phyloP scores from a whole-genome alignment of 2,797 vertebrate genomes.

The Lates japonicus region DNA sequence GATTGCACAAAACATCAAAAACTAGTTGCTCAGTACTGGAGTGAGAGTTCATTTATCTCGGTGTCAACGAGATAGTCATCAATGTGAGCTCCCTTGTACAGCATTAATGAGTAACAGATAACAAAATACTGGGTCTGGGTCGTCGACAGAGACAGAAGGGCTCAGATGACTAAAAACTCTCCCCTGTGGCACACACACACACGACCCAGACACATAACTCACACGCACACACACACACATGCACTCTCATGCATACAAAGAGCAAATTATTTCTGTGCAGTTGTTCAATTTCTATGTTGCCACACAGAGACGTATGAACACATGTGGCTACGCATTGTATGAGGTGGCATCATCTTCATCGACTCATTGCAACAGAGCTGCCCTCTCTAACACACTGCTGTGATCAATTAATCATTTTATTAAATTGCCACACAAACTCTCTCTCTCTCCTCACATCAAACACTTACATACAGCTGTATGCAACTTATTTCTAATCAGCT shows the following conservation, averaged over 20 bases:
- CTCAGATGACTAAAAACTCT: constrained; percentile 75
- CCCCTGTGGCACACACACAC: constrained; percentile 55
- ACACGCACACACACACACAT: background rate
- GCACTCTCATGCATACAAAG: background rate
- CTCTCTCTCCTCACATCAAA: constrained; percentile 7
- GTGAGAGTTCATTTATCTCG: constrained; percentile 47
- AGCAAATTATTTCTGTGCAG: constrained; percentile 39
- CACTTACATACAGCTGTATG: constrained; percentile 28
- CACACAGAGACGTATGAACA: constrained; percentile 4
- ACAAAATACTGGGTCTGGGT: constrained; percentile 34
- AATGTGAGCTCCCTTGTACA: constrained; percentile 27
- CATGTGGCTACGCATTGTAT: constrained; percentile 5
- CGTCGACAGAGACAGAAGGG: constrained; percentile 55
- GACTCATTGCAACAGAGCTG: constrained; percentile 29
- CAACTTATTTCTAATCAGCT: constrained; percentile 42
- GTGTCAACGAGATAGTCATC: constrained; percentile 38
- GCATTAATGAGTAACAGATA: constrained; percentile 54
- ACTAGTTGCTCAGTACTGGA: constrained; percentile 19
- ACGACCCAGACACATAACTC: constrained; percentile 25
- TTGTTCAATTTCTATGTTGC: constrained; percentile 17
- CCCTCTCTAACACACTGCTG: constrained; percentile 47
- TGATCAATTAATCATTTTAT: constrained; percentile 67
- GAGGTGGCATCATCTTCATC: constrained; percentile 35
- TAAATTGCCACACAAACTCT: constrained; percentile 37
- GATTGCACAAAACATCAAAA: constrained; percentile 39